Percentiles rank a stretch among this genome's conserved stretches.
Evolutionary conservation across 2,113 vertebrate species (phyloP).

Genomic region (Aramus guarauna): DNA sequence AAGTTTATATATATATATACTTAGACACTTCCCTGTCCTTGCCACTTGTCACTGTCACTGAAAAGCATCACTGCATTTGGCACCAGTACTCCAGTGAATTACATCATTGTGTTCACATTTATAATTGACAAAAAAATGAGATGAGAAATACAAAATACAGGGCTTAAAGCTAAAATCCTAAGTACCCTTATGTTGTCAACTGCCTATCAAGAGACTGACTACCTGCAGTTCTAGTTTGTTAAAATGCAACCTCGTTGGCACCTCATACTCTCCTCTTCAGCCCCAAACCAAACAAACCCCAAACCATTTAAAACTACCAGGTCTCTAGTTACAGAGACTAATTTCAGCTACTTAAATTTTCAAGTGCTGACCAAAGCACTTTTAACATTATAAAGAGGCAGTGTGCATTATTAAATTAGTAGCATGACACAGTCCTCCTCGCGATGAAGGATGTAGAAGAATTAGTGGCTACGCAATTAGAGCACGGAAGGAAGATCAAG

Average conservation of each 20-base stretch:
- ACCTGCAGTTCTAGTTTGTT: background rate
- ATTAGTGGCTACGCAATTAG: background rate
- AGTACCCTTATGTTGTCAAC: background rate
- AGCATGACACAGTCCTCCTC: background rate
- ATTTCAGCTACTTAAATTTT: background rate
- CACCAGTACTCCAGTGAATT: background rate
- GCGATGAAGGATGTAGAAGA: background rate
- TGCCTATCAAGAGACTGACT: background rate
- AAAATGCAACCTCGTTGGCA: background rate
- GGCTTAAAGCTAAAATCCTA: background rate
- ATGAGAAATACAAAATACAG: background rate
- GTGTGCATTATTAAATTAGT: background rate
- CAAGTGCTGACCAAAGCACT: background rate
- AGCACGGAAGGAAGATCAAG: slow-evolving; percentile 7
- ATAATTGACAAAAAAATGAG: background rate
- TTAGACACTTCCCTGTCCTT: background rate
- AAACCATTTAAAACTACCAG: background rate
- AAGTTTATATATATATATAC: background rate
- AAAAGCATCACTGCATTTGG: background rate
- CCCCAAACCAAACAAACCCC: background rate
- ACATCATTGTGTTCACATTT: background rate
- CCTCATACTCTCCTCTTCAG: background rate
- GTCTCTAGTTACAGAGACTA: background rate
- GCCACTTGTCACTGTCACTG: background rate
- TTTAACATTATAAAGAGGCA: background rate